Percentiles rank a stretch among this genome's conserved stretches.
phyloP scores from a whole-genome alignment of 2,888 invertebrate genomes.

The Polyommatus icarus region DNA sequence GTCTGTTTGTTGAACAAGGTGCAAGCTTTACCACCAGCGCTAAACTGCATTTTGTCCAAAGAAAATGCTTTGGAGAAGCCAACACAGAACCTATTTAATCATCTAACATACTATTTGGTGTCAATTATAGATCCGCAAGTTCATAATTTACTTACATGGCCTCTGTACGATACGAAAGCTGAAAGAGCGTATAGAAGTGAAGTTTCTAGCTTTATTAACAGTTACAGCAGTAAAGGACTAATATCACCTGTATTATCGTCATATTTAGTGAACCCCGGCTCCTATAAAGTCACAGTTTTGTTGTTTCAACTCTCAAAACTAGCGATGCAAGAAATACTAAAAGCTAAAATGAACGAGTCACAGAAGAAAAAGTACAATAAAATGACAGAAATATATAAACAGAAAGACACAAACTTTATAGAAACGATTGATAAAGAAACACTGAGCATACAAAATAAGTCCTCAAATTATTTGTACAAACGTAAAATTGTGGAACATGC shows the following conservation, averaged over 20 bases:
- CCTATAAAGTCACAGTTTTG: slow-evolving; percentile 65
- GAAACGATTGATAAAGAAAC: slow-evolving; percentile 55
- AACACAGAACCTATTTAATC: slow-evolving; percentile 66
- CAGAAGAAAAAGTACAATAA: slow-evolving; percentile 55
- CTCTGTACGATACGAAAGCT: slow-evolving; percentile 66
- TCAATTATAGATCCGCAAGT: slow-evolving; percentile 61
- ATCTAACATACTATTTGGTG: slow-evolving; percentile 66
- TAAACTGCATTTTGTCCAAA: slow-evolving; percentile 55
- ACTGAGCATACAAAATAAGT: slow-evolving; percentile 49
- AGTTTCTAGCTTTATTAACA: slow-evolving; percentile 58
- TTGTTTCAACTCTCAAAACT: slow-evolving; percentile 69
- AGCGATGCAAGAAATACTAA: slow-evolving; percentile 57
- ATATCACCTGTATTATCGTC: slow-evolving; percentile 69
- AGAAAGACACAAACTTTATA: slow-evolving; percentile 51
- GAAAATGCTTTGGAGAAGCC: slow-evolving; percentile 71
- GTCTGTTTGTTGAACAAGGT: slow-evolving; percentile 57
- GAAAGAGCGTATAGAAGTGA: slow-evolving; percentile 66
- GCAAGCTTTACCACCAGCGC: slow-evolving; percentile 56
- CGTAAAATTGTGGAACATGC: slow-evolving; percentile 53
- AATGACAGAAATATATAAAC: slow-evolving; percentile 58
- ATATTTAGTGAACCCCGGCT: slow-evolving; percentile 71
- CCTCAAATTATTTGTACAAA: slow-evolving; percentile 57
- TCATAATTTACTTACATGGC: slow-evolving; percentile 60
- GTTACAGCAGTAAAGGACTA: slow-evolving; percentile 62
- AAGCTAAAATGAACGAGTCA: slow-evolving; percentile 51